Conservation (phyloP, 2,888 invertebrate species). For the Ischnus inquisitorius region DNA sequence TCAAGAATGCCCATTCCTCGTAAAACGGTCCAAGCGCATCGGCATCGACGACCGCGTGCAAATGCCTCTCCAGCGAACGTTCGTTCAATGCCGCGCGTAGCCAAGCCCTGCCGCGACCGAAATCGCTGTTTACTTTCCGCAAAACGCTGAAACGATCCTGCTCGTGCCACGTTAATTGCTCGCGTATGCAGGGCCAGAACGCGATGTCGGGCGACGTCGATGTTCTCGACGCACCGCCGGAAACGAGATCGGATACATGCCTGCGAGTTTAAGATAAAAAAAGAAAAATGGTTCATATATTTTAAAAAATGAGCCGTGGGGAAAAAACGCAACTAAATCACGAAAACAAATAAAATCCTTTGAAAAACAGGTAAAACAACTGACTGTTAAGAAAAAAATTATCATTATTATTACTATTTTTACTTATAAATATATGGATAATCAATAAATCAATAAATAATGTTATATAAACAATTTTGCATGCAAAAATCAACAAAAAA, state of each 20-base stretch:
- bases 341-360: background rate
- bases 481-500: too few relatives aligned
- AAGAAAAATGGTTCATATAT: background rate
- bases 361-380: too few relatives aligned
- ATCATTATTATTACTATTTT: too few relatives aligned
- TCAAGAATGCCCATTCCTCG: slow-evolving; percentile 94
- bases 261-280: slow-evolving; percentile 84
- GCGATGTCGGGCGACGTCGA: slow-evolving; percentile 86
- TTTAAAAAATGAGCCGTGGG: background rate
- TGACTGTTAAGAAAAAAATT: too few relatives aligned
- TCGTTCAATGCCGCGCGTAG: slow-evolving; percentile 96
- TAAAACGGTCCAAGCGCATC: slow-evolving; percentile 87
- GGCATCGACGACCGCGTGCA: slow-evolving; percentile 83
- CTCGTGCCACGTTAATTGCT: slow-evolving; percentile 95
- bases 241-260: slow-evolving; percentile 91
- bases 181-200: slow-evolving; percentile 92
- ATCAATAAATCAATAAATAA: too few relatives aligned
- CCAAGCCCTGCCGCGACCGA: slow-evolving; percentile 95
- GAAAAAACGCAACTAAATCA: too few relatives aligned
- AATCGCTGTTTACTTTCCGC: slow-evolving; percentile 90
- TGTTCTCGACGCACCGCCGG: slow-evolving; percentile 85
- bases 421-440: too few relatives aligned
- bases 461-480: too few relatives aligned
- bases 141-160: slow-evolving; percentile 93
- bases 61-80: slow-evolving; percentile 91